These are phyloP conservation scores for Astyanax mexicanus DNA, from an alignment of 2,797 vertebrate species.

Conservation along the genomic window DNA sequence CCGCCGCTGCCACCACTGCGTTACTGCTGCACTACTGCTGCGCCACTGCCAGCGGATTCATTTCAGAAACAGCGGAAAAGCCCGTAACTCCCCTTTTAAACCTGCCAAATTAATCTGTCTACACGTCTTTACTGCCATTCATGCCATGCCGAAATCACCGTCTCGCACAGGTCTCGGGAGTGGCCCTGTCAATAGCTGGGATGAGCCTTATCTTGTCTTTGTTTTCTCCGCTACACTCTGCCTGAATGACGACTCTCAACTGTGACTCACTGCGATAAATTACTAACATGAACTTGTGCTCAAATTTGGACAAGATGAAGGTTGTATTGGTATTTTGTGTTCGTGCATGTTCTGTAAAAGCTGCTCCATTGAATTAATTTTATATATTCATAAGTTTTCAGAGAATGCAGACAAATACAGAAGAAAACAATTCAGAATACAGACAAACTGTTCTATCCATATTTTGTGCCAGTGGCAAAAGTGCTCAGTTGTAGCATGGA, in stretches of 20 bases:
- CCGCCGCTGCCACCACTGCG: neutral
- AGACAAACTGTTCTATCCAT: no score
- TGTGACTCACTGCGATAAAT: neutral
- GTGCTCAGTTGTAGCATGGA: no score
- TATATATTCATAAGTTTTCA: no score
- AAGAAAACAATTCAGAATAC: no score
- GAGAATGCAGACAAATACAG: no score
- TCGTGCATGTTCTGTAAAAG: no score
- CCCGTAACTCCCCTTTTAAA: constrained; percentile 16
- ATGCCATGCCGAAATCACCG: neutral
- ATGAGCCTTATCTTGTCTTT: constrained; percentile 4
- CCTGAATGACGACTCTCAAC: neutral
- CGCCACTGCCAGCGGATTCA: neutral
- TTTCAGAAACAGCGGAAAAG: neutral
- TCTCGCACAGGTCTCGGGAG: neutral
- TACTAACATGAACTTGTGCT: no score
- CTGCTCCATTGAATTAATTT: no score
- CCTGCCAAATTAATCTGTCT: constrained; percentile 26
- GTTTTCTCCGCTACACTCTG: neutral
- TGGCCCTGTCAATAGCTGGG: neutral
- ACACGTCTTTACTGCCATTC: neutral
- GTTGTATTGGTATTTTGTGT: no score
- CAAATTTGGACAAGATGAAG: no score
- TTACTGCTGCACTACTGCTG: no score
- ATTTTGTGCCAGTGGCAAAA: no score